A percentile compares a stretch with the other conserved stretches of the same genome.
These are phyloP conservation scores for Caenorhabditis brenneri DNA, from an alignment of 1,140 invertebrate species.

Conservation along the genomic window DNA sequence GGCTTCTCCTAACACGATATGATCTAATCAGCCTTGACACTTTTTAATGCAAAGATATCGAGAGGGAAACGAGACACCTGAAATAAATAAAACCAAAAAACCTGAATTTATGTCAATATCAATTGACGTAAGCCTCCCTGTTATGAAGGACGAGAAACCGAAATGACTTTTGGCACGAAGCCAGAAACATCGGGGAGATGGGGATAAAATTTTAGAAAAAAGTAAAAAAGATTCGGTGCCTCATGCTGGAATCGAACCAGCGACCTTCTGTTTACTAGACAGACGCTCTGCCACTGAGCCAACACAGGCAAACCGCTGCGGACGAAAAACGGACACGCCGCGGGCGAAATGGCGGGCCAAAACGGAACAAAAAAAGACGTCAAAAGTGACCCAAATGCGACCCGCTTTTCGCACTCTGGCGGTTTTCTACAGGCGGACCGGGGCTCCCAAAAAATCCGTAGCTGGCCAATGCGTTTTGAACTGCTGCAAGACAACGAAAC, in stretches of 20 bases:
- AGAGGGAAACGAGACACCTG: neutral
- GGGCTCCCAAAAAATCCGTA: too few relatives aligned
- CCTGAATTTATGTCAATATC: conserved; percentile 21
- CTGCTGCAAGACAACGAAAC: too few relatives aligned
- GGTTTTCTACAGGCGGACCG: too few relatives aligned
- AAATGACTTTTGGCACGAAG: neutral
- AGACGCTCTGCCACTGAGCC: conserved; percentile 64
- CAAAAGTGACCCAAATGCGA: too few relatives aligned
- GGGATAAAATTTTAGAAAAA: neutral
- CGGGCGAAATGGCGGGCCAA: too few relatives aligned
- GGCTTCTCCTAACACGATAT: neutral
- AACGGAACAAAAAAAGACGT: too few relatives aligned
- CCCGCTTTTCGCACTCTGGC: too few relatives aligned
- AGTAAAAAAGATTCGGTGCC: conserved; percentile 40
- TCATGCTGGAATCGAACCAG: conserved; percentile 67
- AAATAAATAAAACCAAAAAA: neutral
- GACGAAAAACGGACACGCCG: too few relatives aligned
- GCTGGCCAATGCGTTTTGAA: too few relatives aligned
- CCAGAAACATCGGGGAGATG: neutral
- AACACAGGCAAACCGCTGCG: too few relatives aligned
- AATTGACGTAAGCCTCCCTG: neutral
- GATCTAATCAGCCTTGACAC: conserved; percentile 18
- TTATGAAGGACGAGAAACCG: neutral
- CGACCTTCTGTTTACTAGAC: conserved; percentile 66
- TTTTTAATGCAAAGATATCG: neutral